Conservation (phyloP, 2,797 vertebrate genomes). For the Lateolabrax maculatus region DNA sequence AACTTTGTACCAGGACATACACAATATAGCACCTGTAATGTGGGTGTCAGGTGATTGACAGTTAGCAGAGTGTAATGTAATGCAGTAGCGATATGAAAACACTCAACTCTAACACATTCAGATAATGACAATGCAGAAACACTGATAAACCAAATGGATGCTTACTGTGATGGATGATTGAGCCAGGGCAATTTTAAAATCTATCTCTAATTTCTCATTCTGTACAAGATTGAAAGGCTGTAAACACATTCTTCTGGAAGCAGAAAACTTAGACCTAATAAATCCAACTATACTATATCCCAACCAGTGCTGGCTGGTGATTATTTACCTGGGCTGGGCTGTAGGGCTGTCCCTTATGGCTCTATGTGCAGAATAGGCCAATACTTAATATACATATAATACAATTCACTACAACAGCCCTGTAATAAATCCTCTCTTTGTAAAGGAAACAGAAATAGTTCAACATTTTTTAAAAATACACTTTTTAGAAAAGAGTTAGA, state of each 20-base stretch:
- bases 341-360: not conserved
- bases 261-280: not conserved
- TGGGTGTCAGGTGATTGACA: slow-evolving; percentile 26
- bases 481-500: not conserved
- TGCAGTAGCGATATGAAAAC: slow-evolving; percentile 26
- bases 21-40: not conserved
- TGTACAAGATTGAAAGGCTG: not conserved
- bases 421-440: not conserved
- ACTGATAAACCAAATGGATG: slow-evolving; percentile 32
- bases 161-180: slow-evolving; percentile 17
- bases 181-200: not conserved
- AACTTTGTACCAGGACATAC: not conserved
- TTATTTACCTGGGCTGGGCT: not conserved
- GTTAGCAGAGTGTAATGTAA: slow-evolving; percentile 18
- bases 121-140: slow-evolving; percentile 22
- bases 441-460: not conserved
- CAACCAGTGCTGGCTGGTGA: not conserved
- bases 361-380: not conserved
- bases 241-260: not conserved
- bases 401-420: not conserved
- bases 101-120: slow-evolving; percentile 17
- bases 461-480: not conserved
- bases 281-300: not conserved
- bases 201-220: slow-evolving; percentile 19
- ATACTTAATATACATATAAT: too few species aligned